Conservation (phyloP, 2,797 vertebrate genomes). For the Epinephelus coioides region DNA sequence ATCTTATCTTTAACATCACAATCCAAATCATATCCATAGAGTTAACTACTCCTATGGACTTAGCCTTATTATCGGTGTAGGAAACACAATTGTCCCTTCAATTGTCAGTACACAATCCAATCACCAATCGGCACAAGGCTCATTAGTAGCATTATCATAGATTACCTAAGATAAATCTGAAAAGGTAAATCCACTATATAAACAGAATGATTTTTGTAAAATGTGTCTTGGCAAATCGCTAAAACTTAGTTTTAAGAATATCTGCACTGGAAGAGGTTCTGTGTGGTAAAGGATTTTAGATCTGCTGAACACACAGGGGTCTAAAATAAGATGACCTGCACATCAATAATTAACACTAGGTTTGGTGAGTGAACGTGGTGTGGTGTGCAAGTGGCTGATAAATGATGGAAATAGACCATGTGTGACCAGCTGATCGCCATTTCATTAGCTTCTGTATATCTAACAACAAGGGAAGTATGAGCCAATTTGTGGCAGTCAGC, state of each 20-base stretch:
- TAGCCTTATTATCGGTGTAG: too few species aligned
- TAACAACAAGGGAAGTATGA: conserved; percentile 39
- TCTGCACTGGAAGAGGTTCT: background rate
- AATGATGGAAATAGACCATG: conserved; percentile 37
- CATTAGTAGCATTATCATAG: background rate
- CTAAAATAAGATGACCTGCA: conserved; percentile 8
- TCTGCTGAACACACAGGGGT: background rate
- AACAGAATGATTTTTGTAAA: background rate
- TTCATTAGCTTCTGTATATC: conserved; percentile 47
- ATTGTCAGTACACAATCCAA: too few species aligned
- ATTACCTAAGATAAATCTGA: conserved; percentile 19
- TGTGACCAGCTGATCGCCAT: conserved; percentile 25
- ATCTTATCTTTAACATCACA: too few species aligned
- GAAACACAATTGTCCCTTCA: too few species aligned
- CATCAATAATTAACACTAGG: conserved; percentile 9
- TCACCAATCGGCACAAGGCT: too few species aligned
- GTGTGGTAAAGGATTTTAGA: background rate
- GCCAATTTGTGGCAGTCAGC: conserved; percentile 47
- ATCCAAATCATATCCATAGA: too few species aligned
- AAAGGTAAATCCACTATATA: conserved; percentile 34
- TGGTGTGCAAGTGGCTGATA: conserved; percentile 20
- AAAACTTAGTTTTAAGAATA: conserved; percentile 18
- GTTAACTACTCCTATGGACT: too few species aligned
- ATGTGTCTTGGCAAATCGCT: background rate
- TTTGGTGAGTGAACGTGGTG: background rate